phyloP scores from a whole-genome alignment of 2,797 vertebrate genomes.

The Sitta carolinensis region DNA sequence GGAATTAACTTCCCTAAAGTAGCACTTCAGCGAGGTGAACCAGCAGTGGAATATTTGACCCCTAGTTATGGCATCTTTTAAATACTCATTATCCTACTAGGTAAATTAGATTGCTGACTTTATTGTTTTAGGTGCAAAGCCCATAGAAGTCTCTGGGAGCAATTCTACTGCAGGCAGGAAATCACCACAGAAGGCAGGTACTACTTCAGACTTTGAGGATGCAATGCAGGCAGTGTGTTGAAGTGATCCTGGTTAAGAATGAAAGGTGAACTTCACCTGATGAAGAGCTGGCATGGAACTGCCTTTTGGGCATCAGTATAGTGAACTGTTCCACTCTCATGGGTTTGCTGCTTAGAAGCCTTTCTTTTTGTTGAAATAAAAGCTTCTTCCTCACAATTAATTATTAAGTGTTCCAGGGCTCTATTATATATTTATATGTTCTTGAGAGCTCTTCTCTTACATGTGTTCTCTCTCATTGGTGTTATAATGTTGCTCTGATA shows the following conservation, averaged over 20 bases:
- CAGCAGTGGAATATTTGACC: background rate
- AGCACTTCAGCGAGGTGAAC: background rate
- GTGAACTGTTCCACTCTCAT: background rate
- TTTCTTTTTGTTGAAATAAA: constrained; percentile 61
- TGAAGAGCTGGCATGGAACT: background rate
- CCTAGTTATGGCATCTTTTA: background rate
- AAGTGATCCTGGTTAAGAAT: background rate
- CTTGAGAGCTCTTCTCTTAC: constrained; percentile 55
- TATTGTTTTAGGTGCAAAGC: background rate
- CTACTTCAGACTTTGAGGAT: background rate
- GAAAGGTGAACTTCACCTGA: background rate
- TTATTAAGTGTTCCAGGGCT: constrained; percentile 64
- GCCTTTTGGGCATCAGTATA: background rate
- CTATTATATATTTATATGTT: constrained; percentile 71
- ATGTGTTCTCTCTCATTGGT: background rate
- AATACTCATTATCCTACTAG: background rate
- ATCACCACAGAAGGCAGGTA: background rate
- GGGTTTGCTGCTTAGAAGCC: constrained; percentile 17
- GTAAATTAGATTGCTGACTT: background rate
- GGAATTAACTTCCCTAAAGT: background rate
- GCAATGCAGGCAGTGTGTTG: background rate
- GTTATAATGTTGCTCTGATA: constrained; percentile 26
- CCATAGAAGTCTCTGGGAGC: background rate
- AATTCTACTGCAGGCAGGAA: background rate
- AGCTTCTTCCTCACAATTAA: constrained; percentile 67